These are phyloP conservation scores for Arremon brunneinucha DNA, from an alignment of 2,797 vertebrate genomes.

Conservation along the genomic window DNA sequence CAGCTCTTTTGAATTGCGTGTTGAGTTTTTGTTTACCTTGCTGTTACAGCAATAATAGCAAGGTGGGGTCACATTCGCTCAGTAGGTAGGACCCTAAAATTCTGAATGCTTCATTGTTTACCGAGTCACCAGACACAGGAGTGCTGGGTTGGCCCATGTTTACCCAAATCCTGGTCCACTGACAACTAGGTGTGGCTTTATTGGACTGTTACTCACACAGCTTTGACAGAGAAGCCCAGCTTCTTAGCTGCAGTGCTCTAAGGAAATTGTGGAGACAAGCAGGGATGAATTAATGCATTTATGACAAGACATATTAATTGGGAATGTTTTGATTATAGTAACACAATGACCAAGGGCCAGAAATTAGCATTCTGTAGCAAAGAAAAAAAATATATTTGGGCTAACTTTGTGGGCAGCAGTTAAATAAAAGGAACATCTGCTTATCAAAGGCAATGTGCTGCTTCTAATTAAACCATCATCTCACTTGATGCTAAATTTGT, in stretches of 20 bases:
- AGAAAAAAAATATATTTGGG: conserved; percentile 55
- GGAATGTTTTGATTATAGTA: conserved; percentile 40
- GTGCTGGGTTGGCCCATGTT: conserved; percentile 60
- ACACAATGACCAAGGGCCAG: conserved; percentile 49
- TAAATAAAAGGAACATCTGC: conserved; percentile 73
- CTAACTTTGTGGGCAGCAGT: conserved; percentile 49
- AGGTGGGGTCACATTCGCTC: conserved; percentile 56
- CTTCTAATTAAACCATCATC: conserved; percentile 74
- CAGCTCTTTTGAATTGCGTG: conserved; percentile 30
- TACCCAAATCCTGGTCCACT: conserved; percentile 66
- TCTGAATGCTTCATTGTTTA: conserved; percentile 68
- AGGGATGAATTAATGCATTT: conserved; percentile 28
- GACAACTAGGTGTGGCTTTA: conserved; percentile 70
- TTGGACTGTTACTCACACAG: conserved; percentile 58
- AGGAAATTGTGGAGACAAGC: conserved; percentile 11
- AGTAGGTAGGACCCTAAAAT: conserved; percentile 50
- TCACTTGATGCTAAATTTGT: conserved; percentile 70
- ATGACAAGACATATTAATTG: conserved; percentile 40
- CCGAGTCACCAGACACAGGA: conserved; percentile 55
- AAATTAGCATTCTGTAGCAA: conserved; percentile 65
- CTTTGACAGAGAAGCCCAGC: conserved; percentile 58
- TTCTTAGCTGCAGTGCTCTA: conserved; percentile 30
- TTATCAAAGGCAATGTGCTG: conserved; percentile 62
- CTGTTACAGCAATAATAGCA: conserved; percentile 56
- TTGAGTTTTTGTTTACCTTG: conserved; percentile 66